Conservation (phyloP, 2,888 invertebrate genomes). For the Ophion obscuratus region DNA sequence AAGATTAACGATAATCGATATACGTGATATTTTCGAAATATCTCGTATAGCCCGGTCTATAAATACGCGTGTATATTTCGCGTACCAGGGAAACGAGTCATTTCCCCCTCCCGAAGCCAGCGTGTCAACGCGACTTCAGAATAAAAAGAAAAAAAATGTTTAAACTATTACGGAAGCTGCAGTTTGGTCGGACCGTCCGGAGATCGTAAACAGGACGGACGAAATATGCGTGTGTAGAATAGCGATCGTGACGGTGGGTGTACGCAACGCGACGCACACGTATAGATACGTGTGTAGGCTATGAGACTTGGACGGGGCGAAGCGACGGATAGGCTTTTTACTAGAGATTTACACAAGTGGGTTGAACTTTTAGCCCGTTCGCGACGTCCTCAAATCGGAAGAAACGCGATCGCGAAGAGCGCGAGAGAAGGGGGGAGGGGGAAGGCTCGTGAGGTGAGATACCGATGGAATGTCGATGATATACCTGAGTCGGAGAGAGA, state of each 20-base stretch:
- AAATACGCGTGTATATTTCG: constrained; percentile 7
- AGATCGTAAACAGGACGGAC: background rate
- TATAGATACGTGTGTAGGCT: background rate
- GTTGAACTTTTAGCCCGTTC: constrained; percentile 55
- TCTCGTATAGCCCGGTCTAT: background rate
- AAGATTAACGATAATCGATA: background rate
- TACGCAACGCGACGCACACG: constrained; percentile 5
- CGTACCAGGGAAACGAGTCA: background rate
- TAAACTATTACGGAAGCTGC: background rate
- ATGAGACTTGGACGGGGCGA: constrained; percentile 10
- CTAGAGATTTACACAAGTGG: constrained; percentile 4
- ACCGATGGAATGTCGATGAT: constrained; percentile 59
- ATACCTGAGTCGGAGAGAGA: constrained; percentile 5
- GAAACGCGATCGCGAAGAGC: constrained; percentile 35
- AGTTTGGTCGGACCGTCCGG: constrained; percentile 8
- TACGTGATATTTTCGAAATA: constrained; percentile 10
- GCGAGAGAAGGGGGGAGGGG: background rate
- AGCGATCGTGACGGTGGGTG: constrained; percentile 29
- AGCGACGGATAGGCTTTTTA: background rate
- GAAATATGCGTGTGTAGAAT: constrained; percentile 3
- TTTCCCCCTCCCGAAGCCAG: background rate
- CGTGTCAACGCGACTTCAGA: background rate
- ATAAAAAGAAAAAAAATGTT: background rate
- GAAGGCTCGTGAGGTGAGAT: constrained; percentile 50
- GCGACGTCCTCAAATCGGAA: constrained; percentile 19